Evolutionary conservation across 2,888 invertebrate species (phyloP).

Genomic region (Orthosia gothica): DNA sequence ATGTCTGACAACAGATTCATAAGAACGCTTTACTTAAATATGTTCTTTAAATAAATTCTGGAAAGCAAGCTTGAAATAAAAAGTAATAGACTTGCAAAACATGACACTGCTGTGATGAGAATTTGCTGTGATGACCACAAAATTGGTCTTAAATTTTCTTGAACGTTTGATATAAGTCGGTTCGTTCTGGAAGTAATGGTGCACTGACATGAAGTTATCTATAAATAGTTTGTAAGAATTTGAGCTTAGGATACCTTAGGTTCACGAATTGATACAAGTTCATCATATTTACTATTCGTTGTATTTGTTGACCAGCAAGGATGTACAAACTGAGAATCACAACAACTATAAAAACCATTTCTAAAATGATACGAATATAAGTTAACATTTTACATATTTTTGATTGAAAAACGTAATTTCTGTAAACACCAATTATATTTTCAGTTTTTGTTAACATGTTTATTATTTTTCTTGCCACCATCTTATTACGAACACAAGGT

Average conservation of each 20-base stretch:
- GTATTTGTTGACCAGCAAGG: too few relatives aligned
- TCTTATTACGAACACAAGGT: too few relatives aligned
- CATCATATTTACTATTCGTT: too few relatives aligned
- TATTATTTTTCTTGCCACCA: too few relatives aligned
- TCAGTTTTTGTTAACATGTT: too few relatives aligned
- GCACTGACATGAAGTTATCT: constrained; percentile 16
- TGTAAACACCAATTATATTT: too few relatives aligned
- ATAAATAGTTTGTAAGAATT: constrained; percentile 1
- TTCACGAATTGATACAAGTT: background rate
- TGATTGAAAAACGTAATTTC: too few relatives aligned
- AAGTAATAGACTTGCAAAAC: background rate
- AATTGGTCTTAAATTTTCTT: constrained; percentile 8
- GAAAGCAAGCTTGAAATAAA: background rate
- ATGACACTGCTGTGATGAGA: background rate
- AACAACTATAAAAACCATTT: too few relatives aligned
- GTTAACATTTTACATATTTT: too few relatives aligned
- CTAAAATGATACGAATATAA: too few relatives aligned
- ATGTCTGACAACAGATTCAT: background rate
- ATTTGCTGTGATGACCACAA: background rate
- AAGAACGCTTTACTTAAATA: background rate
- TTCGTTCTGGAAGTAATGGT: constrained; percentile 9
- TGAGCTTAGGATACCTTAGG: constrained; percentile 1
- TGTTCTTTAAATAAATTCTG: background rate
- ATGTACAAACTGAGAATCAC: too few relatives aligned
- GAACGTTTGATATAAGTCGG: constrained; percentile 1